Conservation (phyloP, 1,140 invertebrate genomes). For the Popillia japonica region DNA sequence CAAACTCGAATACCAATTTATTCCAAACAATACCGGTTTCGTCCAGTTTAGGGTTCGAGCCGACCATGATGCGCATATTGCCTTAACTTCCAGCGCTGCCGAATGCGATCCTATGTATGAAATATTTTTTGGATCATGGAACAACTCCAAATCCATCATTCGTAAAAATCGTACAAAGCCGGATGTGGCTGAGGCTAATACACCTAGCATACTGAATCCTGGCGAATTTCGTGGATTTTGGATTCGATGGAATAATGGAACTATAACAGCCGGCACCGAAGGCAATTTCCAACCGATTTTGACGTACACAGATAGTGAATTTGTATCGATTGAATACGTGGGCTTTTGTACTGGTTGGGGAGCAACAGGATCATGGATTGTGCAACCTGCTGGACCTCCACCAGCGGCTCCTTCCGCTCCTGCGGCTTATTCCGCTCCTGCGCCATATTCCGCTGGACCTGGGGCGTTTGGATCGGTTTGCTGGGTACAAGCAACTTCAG, state of each 20-base stretch:
- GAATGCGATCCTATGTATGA: constrained; percentile 80
- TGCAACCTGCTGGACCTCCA: constrained; percentile 64
- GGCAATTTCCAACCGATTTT: constrained; percentile 76
- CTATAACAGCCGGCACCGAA: constrained; percentile 72
- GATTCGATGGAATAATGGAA: constrained; percentile 78
- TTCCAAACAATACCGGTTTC: constrained; percentile 70
- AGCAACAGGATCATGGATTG: constrained; percentile 80
- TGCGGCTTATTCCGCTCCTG: no score
- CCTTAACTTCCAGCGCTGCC: constrained; percentile 71
- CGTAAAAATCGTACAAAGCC: constrained; percentile 80
- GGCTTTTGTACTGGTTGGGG: constrained; percentile 89
- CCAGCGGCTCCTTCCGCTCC: neutral
- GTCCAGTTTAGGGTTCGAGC: constrained; percentile 79
- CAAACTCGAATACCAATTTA: constrained; percentile 82
- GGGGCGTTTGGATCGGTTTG: constrained; percentile 47
- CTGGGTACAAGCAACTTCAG: constrained; percentile 74
- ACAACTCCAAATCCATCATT: constrained; percentile 83
- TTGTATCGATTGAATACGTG: constrained; percentile 74
- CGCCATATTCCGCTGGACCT: no score
- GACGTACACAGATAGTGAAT: constrained; percentile 73
- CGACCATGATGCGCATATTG: constrained; percentile 81
- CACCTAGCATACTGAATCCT: constrained; percentile 72
- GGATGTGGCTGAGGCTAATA: constrained; percentile 76
- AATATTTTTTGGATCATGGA: constrained; percentile 85
- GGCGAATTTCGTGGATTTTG: constrained; percentile 83